phyloP scores from a whole-genome alignment of 2,888 invertebrate genomes.

The Diarsia brunnea region DNA sequence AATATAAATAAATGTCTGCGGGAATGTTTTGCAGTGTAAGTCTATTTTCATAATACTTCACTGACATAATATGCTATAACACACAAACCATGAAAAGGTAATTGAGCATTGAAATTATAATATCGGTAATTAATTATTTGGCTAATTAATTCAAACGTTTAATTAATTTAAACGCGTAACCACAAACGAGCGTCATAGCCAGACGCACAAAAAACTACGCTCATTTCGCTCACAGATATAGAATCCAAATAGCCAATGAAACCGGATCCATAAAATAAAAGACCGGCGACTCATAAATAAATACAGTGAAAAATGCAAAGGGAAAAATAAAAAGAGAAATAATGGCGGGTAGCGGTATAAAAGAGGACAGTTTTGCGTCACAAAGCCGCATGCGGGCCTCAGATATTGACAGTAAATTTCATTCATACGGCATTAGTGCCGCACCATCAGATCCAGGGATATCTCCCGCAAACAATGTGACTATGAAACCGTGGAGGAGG shows the following conservation, averaged over 20 bases:
- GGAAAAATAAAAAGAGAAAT: conserved; percentile 83
- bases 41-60: background rate
- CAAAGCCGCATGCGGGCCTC: conserved; percentile 90
- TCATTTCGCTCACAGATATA: conserved; percentile 55
- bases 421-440: conserved; percentile 91
- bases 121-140: conserved; percentile 1
- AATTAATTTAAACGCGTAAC: conserved; percentile 21
- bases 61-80: background rate
- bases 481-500: conserved; percentile 62
- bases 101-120: background rate
- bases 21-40: background rate
- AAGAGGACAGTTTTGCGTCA: conserved; percentile 89
- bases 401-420: conserved; percentile 91
- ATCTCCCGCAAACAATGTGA: conserved; percentile 77
- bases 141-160: conserved; percentile 24
- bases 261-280: conserved; percentile 75
- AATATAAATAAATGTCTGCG: conserved; percentile 54
- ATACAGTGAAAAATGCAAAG: conserved; percentile 84
- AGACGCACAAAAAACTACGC: conserved; percentile 47
- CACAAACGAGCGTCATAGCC: conserved; percentile 17
- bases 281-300: conserved; percentile 78
- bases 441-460: conserved; percentile 89
- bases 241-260: conserved; percentile 70
- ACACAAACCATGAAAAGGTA: background rate
- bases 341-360: conserved; percentile 86